Evolutionary conservation across 2,888 invertebrate genomes (phyloP), one percentile per base, ranked within the genome.

Genomic region (Seira musarum): DNA sequence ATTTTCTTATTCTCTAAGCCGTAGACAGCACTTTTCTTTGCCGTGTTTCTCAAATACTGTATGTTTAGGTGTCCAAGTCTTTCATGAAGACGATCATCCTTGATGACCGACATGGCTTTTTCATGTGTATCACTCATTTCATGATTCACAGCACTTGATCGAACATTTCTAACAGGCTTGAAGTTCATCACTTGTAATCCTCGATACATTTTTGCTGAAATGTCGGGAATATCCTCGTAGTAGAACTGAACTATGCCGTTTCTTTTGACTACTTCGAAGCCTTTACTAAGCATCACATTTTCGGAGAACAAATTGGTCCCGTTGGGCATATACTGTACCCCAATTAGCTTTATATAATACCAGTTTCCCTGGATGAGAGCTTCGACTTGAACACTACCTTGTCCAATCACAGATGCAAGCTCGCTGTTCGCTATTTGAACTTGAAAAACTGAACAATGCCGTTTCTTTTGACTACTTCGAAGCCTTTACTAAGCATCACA

Each of bases 251-350:
- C 64, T 15, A 24, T 21, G 1, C 67, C 66, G 6, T 13, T 22
- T 21, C 19, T 22, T 46, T 83, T 83, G 0, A 0, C 6, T 0
- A 83, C 82, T 57, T 65, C 53, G n/a, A 69, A 73, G 22, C 83
- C 83, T 49, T 80, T 81, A 3, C 63, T 64, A 2, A 81, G 10
- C 53, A 83, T 46, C 1, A 77, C 66, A 24, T 82, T 80, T 64
- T 82, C 83, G 1, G 83, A 83, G 65, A 83, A 70, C 0, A 83
- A 69, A 46, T 80, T 80, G 0, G 70, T 72, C 24, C 77, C 79
- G 1, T 75, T 77, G 0, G 67, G 77, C 0, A 83, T 64, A 24
- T 80, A 68, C 8, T 83, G 77, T 2, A 80, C 82, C 71, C 78
- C 68, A 0, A 63, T 40, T 0, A 83, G 30, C n/a, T 71, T 35